Base-by-base conservation (phyloP, 1,140 invertebrate species). In the Ladona fulva region DNA sequence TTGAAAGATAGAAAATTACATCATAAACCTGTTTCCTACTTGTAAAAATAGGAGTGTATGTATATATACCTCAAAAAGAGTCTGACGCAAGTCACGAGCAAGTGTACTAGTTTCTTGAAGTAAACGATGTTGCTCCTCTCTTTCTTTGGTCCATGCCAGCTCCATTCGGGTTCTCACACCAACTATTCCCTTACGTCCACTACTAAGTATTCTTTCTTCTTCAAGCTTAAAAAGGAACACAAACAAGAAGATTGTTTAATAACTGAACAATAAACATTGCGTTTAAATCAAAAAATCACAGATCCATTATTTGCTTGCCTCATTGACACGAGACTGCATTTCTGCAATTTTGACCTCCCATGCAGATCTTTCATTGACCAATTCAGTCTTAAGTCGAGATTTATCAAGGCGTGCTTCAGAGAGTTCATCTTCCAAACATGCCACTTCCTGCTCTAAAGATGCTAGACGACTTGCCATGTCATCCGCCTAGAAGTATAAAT, bases 61-160 rank as follows among this genome's bases (percentile, higher is more conserved):
- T 37, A 37, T 66, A 16, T 22, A 80, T 84, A 93, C 93, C 87
- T 96, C 94, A 81, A 94, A 94, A 19, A 96, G 86, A 0, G 94
- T 96, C 84, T 95, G 94, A 16, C 94, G 86, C 24, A 98, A 85
- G 84, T 98, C 96, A 79, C 95, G 87, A 0, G 96, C 95, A 74
- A 98, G 87, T 0, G 93, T 95, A 76, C 96, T 95, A 0, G 95
- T 96, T 86, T 98, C 95, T 82, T 94, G 92, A 6, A 98, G 85
- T 24, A 97, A 85, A 11, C 95, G 88, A 81, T 96, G 95, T 82
- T 97, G 95, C 82, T 97, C 95, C 82, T 95, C 93, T 77, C 96
- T 87, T 84, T 98, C 97, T 83, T 97, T 97, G 81, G 97, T 95
- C 96, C 96, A 98, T 0, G 95, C 95, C 16, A 97, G 85, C 83